Conservation (phyloP, 2,113 vertebrate genomes). For the Lucifuga dentata region DNA sequence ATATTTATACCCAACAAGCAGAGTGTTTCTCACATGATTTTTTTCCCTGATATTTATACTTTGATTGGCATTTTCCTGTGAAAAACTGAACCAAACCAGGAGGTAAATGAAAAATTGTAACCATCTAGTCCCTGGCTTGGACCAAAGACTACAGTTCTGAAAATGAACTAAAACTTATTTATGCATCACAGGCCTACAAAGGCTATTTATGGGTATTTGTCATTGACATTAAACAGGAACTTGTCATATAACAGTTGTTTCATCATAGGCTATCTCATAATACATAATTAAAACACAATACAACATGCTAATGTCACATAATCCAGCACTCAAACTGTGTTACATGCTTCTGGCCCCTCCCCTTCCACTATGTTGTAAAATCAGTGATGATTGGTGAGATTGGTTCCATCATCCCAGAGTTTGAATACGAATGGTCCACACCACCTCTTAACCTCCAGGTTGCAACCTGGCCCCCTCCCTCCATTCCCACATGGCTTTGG, state of each 20-base stretch:
- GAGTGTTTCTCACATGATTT: no score
- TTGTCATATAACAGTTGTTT: neutral
- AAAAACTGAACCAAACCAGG: no score
- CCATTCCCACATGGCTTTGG: constrained; percentile 8
- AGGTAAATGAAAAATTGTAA: no score
- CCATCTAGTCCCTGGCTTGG: no score
- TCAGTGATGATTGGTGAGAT: neutral
- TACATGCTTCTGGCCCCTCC: neutral
- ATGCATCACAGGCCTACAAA: no score
- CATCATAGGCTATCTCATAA: neutral
- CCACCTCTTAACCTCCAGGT: constrained; percentile 25
- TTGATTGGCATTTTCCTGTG: no score
- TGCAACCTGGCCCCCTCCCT: constrained; percentile 11
- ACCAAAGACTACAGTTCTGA: no score
- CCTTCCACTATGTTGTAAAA: constrained; percentile 2
- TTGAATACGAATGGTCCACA: constrained; percentile 25
- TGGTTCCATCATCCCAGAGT: constrained; percentile 22
- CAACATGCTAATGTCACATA: neutral
- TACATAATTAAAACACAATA: neutral
- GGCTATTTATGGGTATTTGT: no score
- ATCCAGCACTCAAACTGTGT: neutral
- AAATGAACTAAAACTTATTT: no score
- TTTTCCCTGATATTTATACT: no score
- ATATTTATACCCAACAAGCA: no score
- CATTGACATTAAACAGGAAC: no score